A percentile compares a stretch with the other conserved stretches of the same genome.
Conservation (phyloP, 2,888 invertebrate genomes). For the Eilema caniola region DNA sequence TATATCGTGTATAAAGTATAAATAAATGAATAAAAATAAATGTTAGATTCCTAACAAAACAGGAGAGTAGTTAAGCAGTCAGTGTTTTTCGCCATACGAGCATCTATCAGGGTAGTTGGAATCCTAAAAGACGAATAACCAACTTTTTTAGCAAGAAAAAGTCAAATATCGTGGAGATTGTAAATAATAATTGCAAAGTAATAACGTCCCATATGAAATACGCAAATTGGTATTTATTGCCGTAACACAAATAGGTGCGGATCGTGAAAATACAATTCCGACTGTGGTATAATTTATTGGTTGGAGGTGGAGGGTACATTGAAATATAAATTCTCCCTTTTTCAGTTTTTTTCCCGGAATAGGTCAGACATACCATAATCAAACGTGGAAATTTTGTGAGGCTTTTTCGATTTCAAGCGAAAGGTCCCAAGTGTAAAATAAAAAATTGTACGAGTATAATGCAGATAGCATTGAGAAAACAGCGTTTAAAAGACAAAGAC, state of each 20-base stretch:
- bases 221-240: conserved; percentile 46
- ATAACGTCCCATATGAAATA: conserved; percentile 25
- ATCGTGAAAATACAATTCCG: conserved; percentile 39
- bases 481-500: not conserved
- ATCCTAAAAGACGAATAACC: not conserved
- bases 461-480: not conserved
- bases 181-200: conserved; percentile 26
- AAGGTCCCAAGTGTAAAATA: not conserved
- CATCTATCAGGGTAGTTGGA: no score
- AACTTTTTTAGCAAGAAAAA: not conserved
- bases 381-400: conserved; percentile 15
- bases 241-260: conserved; percentile 31
- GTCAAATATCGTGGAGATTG: conserved; percentile 15
- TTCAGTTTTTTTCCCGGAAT: conserved; percentile 15
- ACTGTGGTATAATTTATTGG: conserved; percentile 40
- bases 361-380: conserved; percentile 26
- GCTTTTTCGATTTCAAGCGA: conserved; percentile 3
- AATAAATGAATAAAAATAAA: no score
- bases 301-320: conserved; percentile 27
- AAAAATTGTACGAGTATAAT: not conserved
- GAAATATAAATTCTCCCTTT: conserved; percentile 43
- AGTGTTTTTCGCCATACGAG: no score
- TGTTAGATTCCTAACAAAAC: no score
- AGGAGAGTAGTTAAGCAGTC: no score
- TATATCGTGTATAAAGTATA: no score